Evolutionary conservation across 1,140 invertebrate genomes (phyloP).

Genomic region (Asbolus verrucosus): DNA sequence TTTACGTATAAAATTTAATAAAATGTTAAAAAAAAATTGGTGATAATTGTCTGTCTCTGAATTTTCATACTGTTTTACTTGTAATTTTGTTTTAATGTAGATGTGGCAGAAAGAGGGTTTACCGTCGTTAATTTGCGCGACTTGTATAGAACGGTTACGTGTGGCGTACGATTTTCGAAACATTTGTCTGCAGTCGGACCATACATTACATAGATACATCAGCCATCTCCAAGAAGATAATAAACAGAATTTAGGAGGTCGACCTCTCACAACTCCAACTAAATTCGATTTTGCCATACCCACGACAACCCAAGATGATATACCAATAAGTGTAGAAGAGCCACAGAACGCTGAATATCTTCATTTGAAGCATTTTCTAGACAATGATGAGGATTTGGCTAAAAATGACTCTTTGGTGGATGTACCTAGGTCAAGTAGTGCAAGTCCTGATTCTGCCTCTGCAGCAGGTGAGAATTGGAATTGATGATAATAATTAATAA

Average conservation of each 20-base stretch:
- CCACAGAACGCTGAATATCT: slow-evolving; percentile 59
- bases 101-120: slow-evolving; percentile 58
- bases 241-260: slow-evolving; percentile 30
- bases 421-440: slow-evolving; percentile 45
- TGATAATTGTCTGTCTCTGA: not conserved
- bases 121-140: slow-evolving; percentile 58
- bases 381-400: slow-evolving; percentile 56
- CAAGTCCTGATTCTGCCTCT: slow-evolving; percentile 15
- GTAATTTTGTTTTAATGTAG: slow-evolving; percentile 51
- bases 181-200: slow-evolving; percentile 58
- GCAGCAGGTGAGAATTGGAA: not conserved
- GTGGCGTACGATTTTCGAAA: slow-evolving; percentile 59
- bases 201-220: slow-evolving; percentile 57
- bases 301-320: slow-evolving; percentile 41
- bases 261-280: slow-evolving; percentile 48
- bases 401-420: slow-evolving; percentile 52
- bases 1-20: too few species aligned
- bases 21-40: not conserved
- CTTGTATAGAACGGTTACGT: slow-evolving; percentile 57
- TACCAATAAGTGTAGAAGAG: slow-evolving; percentile 53
- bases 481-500: not conserved
- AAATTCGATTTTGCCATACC: slow-evolving; percentile 54
- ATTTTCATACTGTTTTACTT: not conserved
- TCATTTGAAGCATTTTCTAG: slow-evolving; percentile 62
- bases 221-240: slow-evolving; percentile 48